Evolutionary conservation across 2,888 invertebrate genomes (phyloP).

Genomic region (Coleophora deauratella): DNA sequence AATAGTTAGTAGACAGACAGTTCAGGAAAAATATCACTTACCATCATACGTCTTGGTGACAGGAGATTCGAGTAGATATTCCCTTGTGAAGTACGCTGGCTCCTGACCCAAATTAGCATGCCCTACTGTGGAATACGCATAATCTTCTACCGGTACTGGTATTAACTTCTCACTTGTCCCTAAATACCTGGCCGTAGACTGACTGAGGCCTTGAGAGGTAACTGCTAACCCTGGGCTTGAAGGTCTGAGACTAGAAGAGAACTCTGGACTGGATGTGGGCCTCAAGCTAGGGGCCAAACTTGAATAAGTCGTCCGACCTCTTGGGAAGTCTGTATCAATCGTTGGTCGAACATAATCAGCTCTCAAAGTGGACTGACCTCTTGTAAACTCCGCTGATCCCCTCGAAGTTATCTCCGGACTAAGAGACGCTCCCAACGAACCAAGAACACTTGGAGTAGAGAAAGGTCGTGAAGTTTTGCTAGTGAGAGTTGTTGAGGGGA

Average conservation of each 20-base stretch:
- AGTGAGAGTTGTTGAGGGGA: conserved; percentile 14
- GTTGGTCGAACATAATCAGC: not conserved
- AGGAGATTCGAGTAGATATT: conserved; percentile 61
- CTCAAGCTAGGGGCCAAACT: not conserved
- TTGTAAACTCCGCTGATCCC: not conserved
- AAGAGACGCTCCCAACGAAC: not conserved
- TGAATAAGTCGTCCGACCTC: conserved; percentile 1
- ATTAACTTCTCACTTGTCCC: conserved; percentile 31
- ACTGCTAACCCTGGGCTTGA: not conserved
- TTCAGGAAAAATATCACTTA: conserved; percentile 25
- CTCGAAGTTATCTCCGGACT: not conserved
- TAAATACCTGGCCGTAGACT: conserved; percentile 30
- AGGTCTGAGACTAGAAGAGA: not conserved
- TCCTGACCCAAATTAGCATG: conserved; percentile 43
- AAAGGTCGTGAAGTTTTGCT: conserved; percentile 22
- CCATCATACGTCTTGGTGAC: conserved; percentile 62
- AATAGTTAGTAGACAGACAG: too few relatives aligned
- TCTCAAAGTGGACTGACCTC: not conserved
- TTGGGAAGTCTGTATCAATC: not conserved
- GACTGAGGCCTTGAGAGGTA: conserved; percentile 13
- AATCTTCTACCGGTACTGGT: conserved; percentile 40
- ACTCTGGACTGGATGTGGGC: not conserved
- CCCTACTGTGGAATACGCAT: conserved; percentile 39
- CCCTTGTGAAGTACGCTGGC: conserved; percentile 57
- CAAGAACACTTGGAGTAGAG: conserved; percentile 3